Conservation (phyloP, 2,888 invertebrate species). For the Chymomyza amoena region DNA sequence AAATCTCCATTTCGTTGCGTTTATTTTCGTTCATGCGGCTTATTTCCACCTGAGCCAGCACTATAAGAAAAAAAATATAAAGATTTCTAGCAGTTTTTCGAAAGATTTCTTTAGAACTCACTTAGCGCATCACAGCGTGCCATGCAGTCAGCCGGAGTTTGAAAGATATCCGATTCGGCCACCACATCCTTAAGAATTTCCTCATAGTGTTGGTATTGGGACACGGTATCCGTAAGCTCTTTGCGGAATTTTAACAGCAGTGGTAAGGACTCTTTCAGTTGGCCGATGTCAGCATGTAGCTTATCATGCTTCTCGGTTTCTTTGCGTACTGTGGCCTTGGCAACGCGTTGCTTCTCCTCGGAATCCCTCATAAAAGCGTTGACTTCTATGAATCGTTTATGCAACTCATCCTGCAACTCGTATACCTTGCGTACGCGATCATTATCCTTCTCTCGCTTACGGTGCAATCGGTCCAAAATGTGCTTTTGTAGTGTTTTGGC, state of each 20-base stretch:
- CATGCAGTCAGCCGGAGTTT: constrained; percentile 71
- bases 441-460: constrained; percentile 54
- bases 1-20: constrained; percentile 63
- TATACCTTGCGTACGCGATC: constrained; percentile 60
- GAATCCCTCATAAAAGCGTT: constrained; percentile 73
- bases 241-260: constrained; percentile 57
- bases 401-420: constrained; percentile 51
- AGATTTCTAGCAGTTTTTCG: background rate
- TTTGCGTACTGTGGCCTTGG: constrained; percentile 55
- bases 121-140: constrained; percentile 74
- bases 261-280: constrained; percentile 31
- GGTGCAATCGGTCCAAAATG: constrained; percentile 47
- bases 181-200: constrained; percentile 66
- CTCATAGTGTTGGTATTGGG: constrained; percentile 54
- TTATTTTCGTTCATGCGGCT: constrained; percentile 56
- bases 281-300: constrained; percentile 48
- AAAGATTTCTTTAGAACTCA: constrained; percentile 29
- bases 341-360: constrained; percentile 57
- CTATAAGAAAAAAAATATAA: constrained; percentile 31
- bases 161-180: constrained; percentile 53
- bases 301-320: constrained; percentile 53
- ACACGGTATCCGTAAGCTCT: constrained; percentile 53
- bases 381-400: constrained; percentile 66
- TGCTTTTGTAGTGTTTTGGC: constrained; percentile 37
- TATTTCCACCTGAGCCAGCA: constrained; percentile 73